phyloP scores from a whole-genome alignment of 2,888 invertebrate genomes.

The Dastarcus helophoroides region DNA sequence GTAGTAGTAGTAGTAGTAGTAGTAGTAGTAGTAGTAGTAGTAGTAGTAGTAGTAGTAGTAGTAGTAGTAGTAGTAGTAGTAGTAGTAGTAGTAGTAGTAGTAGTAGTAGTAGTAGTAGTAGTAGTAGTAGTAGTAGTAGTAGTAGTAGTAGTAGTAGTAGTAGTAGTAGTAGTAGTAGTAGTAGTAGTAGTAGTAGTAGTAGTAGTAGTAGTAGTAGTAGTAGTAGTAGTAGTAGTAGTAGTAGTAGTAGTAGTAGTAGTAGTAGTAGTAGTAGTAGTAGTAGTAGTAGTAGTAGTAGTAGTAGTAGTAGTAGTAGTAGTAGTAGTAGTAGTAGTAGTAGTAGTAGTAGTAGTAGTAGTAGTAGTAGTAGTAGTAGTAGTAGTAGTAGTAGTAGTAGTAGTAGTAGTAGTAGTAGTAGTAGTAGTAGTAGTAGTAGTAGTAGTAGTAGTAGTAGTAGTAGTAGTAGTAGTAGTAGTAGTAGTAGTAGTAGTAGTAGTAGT shows the following conservation, averaged over 20 bases:
- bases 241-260: constrained; percentile 8
- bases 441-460: constrained; percentile 2
- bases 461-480: constrained; percentile 2
- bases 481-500: constrained; percentile 2
- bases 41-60: constrained; percentile 8
- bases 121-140: constrained; percentile 8
- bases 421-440: constrained; percentile 2
- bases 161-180: constrained; percentile 8
- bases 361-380: constrained; percentile 2
- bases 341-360: constrained; percentile 7
- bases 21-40: constrained; percentile 8
- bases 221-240: constrained; percentile 8
- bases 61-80: constrained; percentile 7
- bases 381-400: constrained; percentile 3
- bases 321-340: constrained; percentile 8
- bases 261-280: constrained; percentile 8
- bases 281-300: constrained; percentile 8
- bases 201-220: constrained; percentile 8
- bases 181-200: constrained; percentile 8
- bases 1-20: constrained; percentile 8
- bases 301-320: constrained; percentile 8
- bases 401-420: constrained; percentile 2
- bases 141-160: constrained; percentile 8
- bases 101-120: constrained; percentile 8
- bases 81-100: constrained; percentile 7